Percentiles rank a stretch among this genome's conserved stretches.
Evolutionary conservation across 1,140 invertebrate species (phyloP).

Genomic region (Macrobrachium nipponense): DNA sequence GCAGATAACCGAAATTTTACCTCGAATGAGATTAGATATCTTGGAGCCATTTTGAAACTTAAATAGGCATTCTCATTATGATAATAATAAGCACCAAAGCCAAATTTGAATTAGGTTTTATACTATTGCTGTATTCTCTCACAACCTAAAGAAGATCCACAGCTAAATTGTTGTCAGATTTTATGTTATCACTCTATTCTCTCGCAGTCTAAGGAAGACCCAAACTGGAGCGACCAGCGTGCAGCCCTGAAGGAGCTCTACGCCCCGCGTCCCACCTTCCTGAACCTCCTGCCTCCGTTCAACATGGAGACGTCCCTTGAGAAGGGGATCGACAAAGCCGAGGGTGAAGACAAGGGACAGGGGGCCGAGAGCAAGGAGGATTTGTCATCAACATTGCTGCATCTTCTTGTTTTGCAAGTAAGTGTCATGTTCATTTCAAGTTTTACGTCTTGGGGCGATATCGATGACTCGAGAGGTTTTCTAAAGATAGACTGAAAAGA

Average conservation of each 20-base stretch:
- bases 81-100: too few relatives aligned
- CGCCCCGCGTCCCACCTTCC: conserved; percentile 61
- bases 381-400: conserved; percentile 34
- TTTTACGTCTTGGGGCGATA: neutral
- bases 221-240: conserved; percentile 54
- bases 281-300: conserved; percentile 65
- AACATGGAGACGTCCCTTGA: conserved; percentile 35
- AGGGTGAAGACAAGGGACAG: conserved; percentile 1
- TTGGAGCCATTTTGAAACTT: too few relatives aligned
- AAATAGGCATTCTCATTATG: too few relatives aligned
- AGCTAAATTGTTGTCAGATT: too few relatives aligned
- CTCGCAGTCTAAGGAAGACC: conserved; percentile 45
- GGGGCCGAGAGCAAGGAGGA: neutral
- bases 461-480: neutral
- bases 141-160: conserved; percentile 47
- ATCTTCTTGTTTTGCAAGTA: conserved; percentile 55
- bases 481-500: too few relatives aligned
- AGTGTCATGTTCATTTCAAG: neutral
- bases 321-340: neutral
- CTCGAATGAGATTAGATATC: too few relatives aligned
- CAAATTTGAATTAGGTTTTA: too few relatives aligned
- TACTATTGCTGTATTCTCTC: neutral
- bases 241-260: conserved; percentile 59
- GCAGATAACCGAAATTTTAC: too few relatives aligned
- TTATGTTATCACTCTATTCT: neutral